Evolutionary conservation across 1,140 invertebrate species (phyloP).

Genomic region (Scaptodrosophila lebanonensis): DNA sequence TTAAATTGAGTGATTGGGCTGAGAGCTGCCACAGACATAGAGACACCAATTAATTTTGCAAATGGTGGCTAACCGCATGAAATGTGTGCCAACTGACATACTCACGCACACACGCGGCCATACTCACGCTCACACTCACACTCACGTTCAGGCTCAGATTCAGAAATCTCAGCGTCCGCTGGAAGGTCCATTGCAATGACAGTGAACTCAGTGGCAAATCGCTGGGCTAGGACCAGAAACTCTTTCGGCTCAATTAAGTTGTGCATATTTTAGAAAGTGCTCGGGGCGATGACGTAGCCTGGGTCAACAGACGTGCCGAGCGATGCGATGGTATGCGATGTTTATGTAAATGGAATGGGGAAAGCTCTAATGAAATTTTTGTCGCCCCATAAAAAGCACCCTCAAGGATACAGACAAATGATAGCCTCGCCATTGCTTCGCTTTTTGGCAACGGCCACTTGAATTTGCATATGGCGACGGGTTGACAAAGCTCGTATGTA

Average conservation of each 20-base stretch:
- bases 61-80: constrained; percentile 60
- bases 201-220: constrained; percentile 34
- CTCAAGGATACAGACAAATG: neutral
- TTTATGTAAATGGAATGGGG: constrained; percentile 51
- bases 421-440: too few relatives aligned
- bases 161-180: constrained; percentile 35
- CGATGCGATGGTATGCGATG: too few relatives aligned
- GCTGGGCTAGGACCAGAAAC: neutral
- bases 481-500: too few relatives aligned
- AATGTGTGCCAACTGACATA: constrained; percentile 35
- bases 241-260: constrained; percentile 46
- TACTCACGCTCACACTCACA: constrained; percentile 4
- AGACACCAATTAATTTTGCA: constrained; percentile 64
- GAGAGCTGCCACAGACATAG: too few relatives aligned
- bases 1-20: too few relatives aligned
- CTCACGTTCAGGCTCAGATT: neutral
- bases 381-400: constrained; percentile 12
- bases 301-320: constrained; percentile 21
- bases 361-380: constrained; percentile 41
- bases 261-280: constrained; percentile 21
- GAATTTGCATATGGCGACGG: constrained; percentile 4
- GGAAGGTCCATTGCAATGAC: constrained; percentile 59
- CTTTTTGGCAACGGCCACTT: neutral
- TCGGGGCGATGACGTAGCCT: neutral
- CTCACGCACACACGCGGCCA: neutral